Evolutionary conservation across 2,113 vertebrate genomes (phyloP).

Genomic region (Diglossa brunneiventris): DNA sequence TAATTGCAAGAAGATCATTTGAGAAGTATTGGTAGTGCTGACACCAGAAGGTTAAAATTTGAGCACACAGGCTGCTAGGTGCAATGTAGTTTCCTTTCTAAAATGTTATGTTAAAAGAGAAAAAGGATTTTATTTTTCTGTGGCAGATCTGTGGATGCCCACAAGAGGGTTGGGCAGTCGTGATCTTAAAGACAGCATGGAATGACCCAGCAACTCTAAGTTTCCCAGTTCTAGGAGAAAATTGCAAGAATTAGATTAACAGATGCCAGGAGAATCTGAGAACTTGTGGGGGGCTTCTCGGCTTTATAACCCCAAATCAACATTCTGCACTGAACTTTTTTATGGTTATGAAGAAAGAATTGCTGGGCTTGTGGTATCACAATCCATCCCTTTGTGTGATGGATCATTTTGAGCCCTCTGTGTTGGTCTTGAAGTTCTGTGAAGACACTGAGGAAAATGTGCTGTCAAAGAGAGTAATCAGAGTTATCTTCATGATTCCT

Average conservation of each 20-base stretch:
- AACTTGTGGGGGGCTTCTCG: accelerated
- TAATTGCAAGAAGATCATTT: background rate
- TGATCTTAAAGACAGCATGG: background rate
- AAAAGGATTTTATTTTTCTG: background rate
- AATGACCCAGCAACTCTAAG: too few species aligned
- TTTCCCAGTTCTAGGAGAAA: background rate
- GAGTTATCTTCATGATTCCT: background rate
- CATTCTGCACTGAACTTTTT: background rate
- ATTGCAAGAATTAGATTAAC: background rate
- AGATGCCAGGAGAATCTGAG: background rate
- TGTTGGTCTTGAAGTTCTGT: background rate
- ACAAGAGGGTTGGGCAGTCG: accelerated
- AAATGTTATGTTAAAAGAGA: background rate
- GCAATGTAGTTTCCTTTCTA: background rate
- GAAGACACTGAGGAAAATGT: background rate
- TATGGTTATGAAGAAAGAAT: background rate
- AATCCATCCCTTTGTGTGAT: background rate
- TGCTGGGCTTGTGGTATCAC: accelerated
- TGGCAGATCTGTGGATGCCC: background rate
- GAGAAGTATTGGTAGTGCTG: background rate
- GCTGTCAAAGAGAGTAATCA: background rate
- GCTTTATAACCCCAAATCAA: background rate
- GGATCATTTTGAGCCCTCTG: background rate
- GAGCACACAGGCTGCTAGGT: background rate
- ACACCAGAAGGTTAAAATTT: background rate